Base-by-base conservation (phyloP, 2,888 invertebrate species). In the Rotaria socialis region DNA sequence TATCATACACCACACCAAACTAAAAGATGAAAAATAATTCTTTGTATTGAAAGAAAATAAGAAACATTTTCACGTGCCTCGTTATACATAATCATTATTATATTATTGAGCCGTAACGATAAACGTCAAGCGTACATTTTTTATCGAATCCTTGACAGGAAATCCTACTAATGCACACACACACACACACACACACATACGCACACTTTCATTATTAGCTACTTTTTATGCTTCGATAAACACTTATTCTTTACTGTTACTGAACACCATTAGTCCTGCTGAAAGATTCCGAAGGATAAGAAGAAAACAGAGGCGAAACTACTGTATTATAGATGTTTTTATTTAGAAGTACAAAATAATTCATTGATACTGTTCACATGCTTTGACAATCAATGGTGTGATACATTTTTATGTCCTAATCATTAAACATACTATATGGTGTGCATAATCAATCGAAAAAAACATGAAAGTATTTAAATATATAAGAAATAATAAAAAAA, bases 41-140 rank as follows among this genome's bases (percentile, higher is more conserved):
- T 52, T 16, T 52, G 16, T 16, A 52, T 14, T 11, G 52, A 16
- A 55, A 55, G 2, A 55, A 55, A 55, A 55, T 55, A 22, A 55
- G 22, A 55, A 55, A 55, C 24, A 56, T 22, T 24, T 67, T 35
- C 35, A 67, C 35, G 35, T 67, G 35, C 35, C 35, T 41, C 19
- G 67, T 67, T 67, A 67, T 67, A 27, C 67, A 67, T 35, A 67
- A 67, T 67, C 35, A 67, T 67, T 67, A 67, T 67, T 67, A 67
- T 67, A 67, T 67, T 67, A 67, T 35, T 67, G 67, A 67, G 35
- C 35, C 27, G 67, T 35, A 67, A 67, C 67, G 67, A 67, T 67
- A 35, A 67, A 67, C 67, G 67, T 67, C 67, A 67, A 35, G 10
- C 67, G 35, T 67, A 67, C 67, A 67, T 67, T 67, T 67, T 67